Conservation (phyloP, 2,888 invertebrate genomes). For the Antheraea assamensis region DNA sequence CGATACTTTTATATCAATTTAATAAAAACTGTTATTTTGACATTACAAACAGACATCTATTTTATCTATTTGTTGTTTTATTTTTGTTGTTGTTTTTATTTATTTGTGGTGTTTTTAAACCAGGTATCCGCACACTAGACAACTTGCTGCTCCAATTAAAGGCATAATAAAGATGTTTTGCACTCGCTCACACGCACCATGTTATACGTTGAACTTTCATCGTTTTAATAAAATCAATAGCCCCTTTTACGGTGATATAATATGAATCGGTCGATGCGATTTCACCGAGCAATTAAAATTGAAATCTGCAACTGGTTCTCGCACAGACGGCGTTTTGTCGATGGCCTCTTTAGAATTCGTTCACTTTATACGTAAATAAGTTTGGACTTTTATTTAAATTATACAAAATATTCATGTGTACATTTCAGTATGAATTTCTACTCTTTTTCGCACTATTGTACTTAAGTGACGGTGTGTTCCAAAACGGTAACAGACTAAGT, state of each 20-base stretch:
- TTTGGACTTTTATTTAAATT: neutral
- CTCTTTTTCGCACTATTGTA: too few species aligned
- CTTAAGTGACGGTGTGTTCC: too few species aligned
- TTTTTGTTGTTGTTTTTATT: too few species aligned
- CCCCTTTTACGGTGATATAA: constrained; percentile 32
- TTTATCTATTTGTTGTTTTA: too few species aligned
- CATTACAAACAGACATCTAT: too few species aligned
- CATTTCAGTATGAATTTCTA: neutral
- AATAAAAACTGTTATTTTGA: too few species aligned
- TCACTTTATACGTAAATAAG: neutral
- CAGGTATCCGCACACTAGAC: neutral
- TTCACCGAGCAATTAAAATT: constrained; percentile 40
- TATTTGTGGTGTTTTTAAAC: too few species aligned
- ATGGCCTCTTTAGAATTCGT: constrained; percentile 15
- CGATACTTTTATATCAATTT: too few species aligned
- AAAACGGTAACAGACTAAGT: too few species aligned
- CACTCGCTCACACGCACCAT: neutral
- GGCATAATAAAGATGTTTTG: constrained; percentile 13
- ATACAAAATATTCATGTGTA: neutral
- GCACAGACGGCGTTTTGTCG: constrained; percentile 8
- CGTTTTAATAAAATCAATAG: constrained; percentile 11
- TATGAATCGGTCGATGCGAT: constrained; percentile 33
- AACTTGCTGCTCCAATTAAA: neutral
- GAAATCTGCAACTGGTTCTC: constrained; percentile 29
- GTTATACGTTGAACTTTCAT: constrained; percentile 14